These are phyloP conservation scores for Morinoia aosen DNA, from an alignment of 2,888 invertebrate species.

Conservation along the genomic window DNA sequence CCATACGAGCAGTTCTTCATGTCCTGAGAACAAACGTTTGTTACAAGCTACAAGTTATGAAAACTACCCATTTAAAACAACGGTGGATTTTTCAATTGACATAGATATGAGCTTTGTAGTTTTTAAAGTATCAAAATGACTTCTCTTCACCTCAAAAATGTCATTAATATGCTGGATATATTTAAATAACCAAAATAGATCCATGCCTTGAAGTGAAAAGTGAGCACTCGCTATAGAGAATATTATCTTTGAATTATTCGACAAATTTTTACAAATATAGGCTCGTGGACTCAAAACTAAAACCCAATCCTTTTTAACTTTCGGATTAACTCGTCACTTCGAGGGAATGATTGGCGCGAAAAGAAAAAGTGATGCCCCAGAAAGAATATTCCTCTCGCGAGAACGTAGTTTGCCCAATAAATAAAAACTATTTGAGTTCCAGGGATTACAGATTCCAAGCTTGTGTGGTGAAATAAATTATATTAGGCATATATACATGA, in stretches of 20 bases:
- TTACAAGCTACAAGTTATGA: background rate
- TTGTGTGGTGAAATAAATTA: no score
- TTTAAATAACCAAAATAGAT: background rate
- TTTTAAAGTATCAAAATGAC: no score
- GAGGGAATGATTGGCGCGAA: background rate
- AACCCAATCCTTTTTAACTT: background rate
- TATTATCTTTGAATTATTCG: background rate
- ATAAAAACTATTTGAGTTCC: background rate
- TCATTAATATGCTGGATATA: background rate
- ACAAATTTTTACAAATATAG: background rate
- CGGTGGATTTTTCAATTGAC: background rate
- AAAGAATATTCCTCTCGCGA: background rate
- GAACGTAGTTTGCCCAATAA: background rate
- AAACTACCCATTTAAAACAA: background rate
- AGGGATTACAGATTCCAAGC: background rate
- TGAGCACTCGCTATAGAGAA: background rate
- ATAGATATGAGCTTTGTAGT: background rate
- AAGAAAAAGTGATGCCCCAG: background rate
- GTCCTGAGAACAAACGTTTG: background rate
- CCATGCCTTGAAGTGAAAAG: background rate
- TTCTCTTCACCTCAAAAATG: background rate
- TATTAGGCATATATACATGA: no score
- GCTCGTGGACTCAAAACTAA: background rate
- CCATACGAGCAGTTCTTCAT: no score
- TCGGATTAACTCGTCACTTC: background rate